phyloP scores from a whole-genome alignment of 2,113 vertebrate species.

The Amphiprion ocellaris region DNA sequence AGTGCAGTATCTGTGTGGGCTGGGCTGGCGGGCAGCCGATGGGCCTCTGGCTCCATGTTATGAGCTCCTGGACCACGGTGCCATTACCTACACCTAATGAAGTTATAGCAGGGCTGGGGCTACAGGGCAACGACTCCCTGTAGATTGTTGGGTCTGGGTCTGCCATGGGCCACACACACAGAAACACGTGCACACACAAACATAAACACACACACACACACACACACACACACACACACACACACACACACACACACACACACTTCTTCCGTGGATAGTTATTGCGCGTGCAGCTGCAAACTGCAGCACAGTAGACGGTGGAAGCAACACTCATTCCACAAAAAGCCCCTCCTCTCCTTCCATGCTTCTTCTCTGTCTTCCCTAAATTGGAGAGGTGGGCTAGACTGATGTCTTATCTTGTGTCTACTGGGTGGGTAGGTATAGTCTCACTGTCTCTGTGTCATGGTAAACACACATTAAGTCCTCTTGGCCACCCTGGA shows the following conservation, averaged over 20 bases:
- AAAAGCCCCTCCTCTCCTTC: slow-evolving; percentile 21
- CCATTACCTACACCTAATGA: slow-evolving; percentile 83
- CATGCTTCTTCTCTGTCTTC: slow-evolving; percentile 33
- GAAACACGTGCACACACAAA: neutral
- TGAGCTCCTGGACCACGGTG: slow-evolving; percentile 76
- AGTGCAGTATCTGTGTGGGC: slow-evolving; percentile 74
- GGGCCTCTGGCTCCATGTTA: slow-evolving; percentile 79
- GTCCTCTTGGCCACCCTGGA: slow-evolving; percentile 80
- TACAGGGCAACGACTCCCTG: slow-evolving; percentile 79
- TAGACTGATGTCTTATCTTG: slow-evolving; percentile 67
- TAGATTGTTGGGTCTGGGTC: slow-evolving; percentile 67
- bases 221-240: slow-evolving; percentile 56
- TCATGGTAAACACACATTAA: slow-evolving; percentile 72
- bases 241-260: neutral
- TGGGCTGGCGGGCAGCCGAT: slow-evolving; percentile 55
- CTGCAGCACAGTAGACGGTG: neutral
- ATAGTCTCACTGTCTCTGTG: slow-evolving; percentile 66
- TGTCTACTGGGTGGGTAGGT: slow-evolving; percentile 53
- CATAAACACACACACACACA: neutral
- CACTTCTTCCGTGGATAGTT: slow-evolving; percentile 23
- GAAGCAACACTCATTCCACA: slow-evolving; percentile 24
- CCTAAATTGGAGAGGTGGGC: slow-evolving; percentile 62
- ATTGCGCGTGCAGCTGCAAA: slow-evolving; percentile 20
- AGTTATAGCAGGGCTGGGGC: slow-evolving; percentile 74
- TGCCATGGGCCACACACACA: slow-evolving; percentile 63